These are phyloP conservation scores for Enteromius trimaculatus DNA, from an alignment of 2,797 vertebrate species.

Conservation along the genomic window DNA sequence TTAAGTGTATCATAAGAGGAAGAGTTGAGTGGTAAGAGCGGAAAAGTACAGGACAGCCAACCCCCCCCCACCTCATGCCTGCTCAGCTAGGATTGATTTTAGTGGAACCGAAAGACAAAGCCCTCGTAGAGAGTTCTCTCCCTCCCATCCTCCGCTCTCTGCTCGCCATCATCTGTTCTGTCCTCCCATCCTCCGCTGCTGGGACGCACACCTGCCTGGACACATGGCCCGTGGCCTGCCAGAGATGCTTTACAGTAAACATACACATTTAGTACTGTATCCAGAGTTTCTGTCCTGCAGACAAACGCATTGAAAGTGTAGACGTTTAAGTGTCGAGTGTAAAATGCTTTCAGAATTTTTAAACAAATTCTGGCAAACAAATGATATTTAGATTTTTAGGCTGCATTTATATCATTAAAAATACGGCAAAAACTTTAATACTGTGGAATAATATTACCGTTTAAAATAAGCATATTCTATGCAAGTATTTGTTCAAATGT, in stretches of 20 bases:
- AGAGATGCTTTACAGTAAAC: background rate
- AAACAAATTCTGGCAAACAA: background rate
- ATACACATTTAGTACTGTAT: background rate
- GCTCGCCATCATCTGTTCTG: slow-evolving; percentile 27
- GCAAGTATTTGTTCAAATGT: background rate
- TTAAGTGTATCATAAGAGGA: background rate
- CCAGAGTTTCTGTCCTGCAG: background rate
- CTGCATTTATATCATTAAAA: background rate
- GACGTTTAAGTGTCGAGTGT: background rate
- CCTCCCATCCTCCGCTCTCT: slow-evolving; percentile 53
- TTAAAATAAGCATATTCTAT: background rate
- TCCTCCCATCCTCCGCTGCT: slow-evolving; percentile 46
- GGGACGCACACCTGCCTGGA: slow-evolving; percentile 25
- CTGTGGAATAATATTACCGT: background rate
- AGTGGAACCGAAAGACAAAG: slow-evolving; percentile 75
- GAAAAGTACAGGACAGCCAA: slow-evolving; percentile 70
- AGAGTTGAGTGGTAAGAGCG: slow-evolving; percentile 29
- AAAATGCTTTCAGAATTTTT: background rate
- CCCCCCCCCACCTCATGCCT: slow-evolving; percentile 64
- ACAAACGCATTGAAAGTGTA: background rate
- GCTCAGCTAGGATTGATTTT: slow-evolving; percentile 69
- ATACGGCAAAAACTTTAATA: background rate
- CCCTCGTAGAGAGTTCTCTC: slow-evolving; percentile 55
- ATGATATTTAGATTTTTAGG: background rate
- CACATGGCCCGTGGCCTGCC: slow-evolving; percentile 12